These are phyloP conservation scores for Micrastur ruficollis DNA, from an alignment of 2,797 vertebrate species.

Conservation along the genomic window DNA sequence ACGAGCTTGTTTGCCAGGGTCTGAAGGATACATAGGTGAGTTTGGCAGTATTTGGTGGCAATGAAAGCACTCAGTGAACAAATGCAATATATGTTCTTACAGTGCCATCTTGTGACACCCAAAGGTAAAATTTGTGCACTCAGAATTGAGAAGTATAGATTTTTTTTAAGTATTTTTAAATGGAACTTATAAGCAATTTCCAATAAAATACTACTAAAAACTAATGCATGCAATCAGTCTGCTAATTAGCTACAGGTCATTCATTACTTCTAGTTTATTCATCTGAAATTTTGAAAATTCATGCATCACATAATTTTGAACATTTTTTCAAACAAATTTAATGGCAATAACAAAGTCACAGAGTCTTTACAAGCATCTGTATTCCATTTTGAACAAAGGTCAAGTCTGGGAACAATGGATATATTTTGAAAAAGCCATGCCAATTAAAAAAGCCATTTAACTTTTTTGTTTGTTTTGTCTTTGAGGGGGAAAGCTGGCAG, in stretches of 20 bases:
- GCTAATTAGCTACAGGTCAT: background rate
- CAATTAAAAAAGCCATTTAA: background rate
- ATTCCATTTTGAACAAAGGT: background rate
- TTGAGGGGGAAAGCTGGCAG: background rate
- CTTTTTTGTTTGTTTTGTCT: background rate
- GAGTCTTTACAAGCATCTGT: background rate
- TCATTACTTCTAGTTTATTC: background rate
- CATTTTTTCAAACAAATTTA: background rate
- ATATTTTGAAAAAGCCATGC: background rate
- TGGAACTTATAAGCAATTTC: background rate
- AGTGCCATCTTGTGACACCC: slow-evolving; percentile 55
- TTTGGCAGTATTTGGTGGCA: background rate
- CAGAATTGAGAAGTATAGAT: background rate
- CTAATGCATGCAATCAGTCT: background rate
- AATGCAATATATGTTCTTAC: background rate
- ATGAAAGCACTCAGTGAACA: background rate
- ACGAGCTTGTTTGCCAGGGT: background rate
- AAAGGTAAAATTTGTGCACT: background rate
- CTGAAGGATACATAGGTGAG: fast-evolving
- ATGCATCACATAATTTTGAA: background rate
- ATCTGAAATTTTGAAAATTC: background rate
- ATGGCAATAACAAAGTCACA: background rate
- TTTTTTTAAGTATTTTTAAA: background rate
- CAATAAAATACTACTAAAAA: background rate
- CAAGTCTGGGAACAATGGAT: background rate